Evolutionary conservation across 2,113 vertebrate genomes (phyloP).

Genomic region (Guaruba guarouba): DNA sequence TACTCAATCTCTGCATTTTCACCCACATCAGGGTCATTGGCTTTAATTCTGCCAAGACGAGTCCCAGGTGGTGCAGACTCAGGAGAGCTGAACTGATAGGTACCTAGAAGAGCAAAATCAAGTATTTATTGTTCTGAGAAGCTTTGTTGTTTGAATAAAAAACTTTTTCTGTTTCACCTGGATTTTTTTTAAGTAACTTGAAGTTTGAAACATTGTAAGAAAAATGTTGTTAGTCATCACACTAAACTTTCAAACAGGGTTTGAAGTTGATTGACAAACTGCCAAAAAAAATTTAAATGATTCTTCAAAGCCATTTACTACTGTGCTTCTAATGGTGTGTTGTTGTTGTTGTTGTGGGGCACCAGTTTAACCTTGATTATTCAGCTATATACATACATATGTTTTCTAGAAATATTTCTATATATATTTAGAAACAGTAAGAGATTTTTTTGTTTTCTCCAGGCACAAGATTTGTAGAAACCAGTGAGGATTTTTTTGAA

Average conservation of each 20-base stretch:
- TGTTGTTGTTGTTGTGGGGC: neutral
- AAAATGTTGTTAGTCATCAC: neutral
- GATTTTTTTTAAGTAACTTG: neutral
- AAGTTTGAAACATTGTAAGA: neutral
- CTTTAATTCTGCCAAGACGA: conserved; percentile 89
- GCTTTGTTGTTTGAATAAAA: neutral
- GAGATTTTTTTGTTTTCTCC: neutral
- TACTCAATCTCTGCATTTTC: conserved; percentile 91
- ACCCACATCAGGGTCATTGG: conserved; percentile 88
- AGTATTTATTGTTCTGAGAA: neutral
- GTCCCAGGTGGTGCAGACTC: conserved; percentile 88
- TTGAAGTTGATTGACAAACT: neutral
- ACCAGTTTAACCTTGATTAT: neutral
- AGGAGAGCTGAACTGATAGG: conserved; percentile 84
- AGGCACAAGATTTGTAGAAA: neutral
- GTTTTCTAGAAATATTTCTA: neutral
- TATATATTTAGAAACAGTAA: neutral
- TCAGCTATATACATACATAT: neutral
- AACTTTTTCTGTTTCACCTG: neutral
- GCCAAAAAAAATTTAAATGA: neutral
- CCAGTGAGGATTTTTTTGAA: neutral
- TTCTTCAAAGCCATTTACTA: neutral
- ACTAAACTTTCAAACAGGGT: neutral
- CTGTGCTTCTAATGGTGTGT: neutral
- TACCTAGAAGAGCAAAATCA: conserved; percentile 78